Percentiles rank a stretch among this genome's conserved stretches.
These are phyloP conservation scores for Odontamblyopus rebecca DNA, from an alignment of 2,797 vertebrate species.

Conservation along the genomic window DNA sequence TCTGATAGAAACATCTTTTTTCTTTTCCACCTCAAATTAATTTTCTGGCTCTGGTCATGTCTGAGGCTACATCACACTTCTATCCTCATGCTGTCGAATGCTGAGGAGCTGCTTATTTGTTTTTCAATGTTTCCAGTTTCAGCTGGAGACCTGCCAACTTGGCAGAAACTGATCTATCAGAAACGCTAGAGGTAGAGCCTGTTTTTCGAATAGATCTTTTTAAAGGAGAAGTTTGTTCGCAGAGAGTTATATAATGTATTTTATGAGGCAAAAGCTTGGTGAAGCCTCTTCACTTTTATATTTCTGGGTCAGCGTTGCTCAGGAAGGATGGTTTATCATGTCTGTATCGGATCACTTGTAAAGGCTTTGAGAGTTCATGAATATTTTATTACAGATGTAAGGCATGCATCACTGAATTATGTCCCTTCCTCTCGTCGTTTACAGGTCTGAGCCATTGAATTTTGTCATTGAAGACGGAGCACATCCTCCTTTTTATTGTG, in stretches of 20 bases:
- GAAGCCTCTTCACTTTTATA: conserved; percentile 21
- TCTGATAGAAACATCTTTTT: conserved; percentile 19
- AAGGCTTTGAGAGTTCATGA: conserved; percentile 53
- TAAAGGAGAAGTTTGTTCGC: conserved; percentile 36
- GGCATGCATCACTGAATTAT: conserved; percentile 52
- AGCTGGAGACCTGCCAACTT: conserved; percentile 57
- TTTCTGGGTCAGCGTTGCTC: conserved; percentile 47
- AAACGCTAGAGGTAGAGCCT: conserved; percentile 34
- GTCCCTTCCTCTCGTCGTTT: conserved; percentile 26
- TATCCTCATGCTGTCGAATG: conserved; percentile 24
- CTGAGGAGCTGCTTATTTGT: conserved; percentile 56
- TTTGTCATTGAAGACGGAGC: conserved; percentile 33
- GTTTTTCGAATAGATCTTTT: conserved; percentile 31
- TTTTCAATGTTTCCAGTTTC: conserved; percentile 62
- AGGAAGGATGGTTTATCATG: conserved; percentile 38
- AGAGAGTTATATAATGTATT: conserved; percentile 35
- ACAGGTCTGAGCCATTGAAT: conserved; percentile 56
- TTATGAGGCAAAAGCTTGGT: conserved; percentile 34
- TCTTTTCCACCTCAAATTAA: conserved; percentile 21
- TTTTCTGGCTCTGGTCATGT: conserved; percentile 27
- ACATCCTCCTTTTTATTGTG: conserved; percentile 53
- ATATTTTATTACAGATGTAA: conserved; percentile 68
- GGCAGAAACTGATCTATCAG: conserved; percentile 35
- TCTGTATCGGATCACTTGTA: conserved; percentile 43
- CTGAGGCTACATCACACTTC: conserved; percentile 26